These are phyloP conservation scores for Rallus crepitans DNA, from an alignment of 2,797 vertebrate genomes.

Conservation along the genomic window DNA sequence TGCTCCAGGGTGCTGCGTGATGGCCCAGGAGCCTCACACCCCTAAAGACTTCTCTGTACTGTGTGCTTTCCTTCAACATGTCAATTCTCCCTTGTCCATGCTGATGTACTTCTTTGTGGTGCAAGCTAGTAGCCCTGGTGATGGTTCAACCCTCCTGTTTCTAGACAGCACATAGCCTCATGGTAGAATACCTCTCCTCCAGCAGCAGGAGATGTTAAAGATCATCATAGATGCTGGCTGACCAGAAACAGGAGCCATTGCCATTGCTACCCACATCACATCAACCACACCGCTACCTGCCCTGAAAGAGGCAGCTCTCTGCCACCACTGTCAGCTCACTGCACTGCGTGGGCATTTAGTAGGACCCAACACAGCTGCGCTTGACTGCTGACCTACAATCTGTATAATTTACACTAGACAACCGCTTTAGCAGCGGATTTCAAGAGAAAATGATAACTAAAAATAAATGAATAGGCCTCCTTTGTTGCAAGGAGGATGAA, in stretches of 20 bases:
- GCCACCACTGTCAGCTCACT: not conserved
- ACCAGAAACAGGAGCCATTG: not conserved
- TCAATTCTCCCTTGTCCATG: not conserved
- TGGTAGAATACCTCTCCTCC: not conserved
- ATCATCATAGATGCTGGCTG: fast-evolving
- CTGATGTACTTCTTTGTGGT: fast-evolving
- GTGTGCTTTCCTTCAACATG: not conserved
- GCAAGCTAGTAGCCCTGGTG: not conserved
- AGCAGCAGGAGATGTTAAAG: fast-evolving
- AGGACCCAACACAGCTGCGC: not conserved
- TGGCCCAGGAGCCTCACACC: not conserved
- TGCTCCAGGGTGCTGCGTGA: not conserved
- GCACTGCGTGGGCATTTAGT: not conserved
- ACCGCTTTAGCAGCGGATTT: not conserved
- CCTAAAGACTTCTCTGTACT: not conserved
- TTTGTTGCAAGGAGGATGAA: not conserved
- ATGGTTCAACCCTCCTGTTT: not conserved
- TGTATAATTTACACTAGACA: not conserved
- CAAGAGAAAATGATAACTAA: not conserved
- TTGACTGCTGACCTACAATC: not conserved
- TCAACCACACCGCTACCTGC: not conserved
- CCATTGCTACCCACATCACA: not conserved
- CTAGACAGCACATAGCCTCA: fast-evolving
- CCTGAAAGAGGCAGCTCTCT: not conserved
- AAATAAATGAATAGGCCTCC: not conserved